Conservation (phyloP, 2,113 vertebrate species). For the Aegithalos caudatus region DNA sequence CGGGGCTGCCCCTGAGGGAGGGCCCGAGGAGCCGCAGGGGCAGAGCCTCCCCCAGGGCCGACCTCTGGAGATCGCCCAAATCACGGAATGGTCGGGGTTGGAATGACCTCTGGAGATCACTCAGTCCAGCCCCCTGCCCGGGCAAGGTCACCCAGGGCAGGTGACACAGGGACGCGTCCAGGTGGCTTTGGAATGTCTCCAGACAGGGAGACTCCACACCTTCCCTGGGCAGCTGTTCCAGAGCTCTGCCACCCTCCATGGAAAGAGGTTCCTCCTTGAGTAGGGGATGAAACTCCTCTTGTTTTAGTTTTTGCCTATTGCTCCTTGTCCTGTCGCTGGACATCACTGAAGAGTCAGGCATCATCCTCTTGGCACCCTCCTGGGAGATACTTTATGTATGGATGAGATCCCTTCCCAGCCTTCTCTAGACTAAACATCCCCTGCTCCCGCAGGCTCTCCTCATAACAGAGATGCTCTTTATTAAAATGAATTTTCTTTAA, state of each 20-base stretch:
- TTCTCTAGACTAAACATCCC: neutral
- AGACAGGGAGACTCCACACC: neutral
- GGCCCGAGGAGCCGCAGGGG: neutral
- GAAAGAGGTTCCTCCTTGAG: neutral
- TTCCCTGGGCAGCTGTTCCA: neutral
- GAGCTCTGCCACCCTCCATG: neutral
- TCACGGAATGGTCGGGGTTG: neutral
- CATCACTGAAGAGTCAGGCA: neutral
- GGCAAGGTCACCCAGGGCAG: neutral
- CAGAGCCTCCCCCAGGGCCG: no score
- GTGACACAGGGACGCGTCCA: accelerated
- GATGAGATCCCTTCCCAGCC: neutral
- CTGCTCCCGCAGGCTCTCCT: neutral
- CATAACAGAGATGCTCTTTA: neutral
- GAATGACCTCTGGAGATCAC: neutral
- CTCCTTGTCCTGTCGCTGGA: neutral
- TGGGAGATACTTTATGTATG: neutral
- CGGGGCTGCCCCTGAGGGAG: neutral
- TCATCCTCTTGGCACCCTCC: neutral
- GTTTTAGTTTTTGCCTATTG: neutral
- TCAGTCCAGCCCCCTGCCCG: neutral
- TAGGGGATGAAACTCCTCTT: neutral
- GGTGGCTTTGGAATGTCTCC: neutral
- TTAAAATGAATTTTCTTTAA: neutral
- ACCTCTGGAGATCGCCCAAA: no score